phyloP scores from a whole-genome alignment of 2,797 vertebrate species.

The Hoplostethus atlanticus region DNA sequence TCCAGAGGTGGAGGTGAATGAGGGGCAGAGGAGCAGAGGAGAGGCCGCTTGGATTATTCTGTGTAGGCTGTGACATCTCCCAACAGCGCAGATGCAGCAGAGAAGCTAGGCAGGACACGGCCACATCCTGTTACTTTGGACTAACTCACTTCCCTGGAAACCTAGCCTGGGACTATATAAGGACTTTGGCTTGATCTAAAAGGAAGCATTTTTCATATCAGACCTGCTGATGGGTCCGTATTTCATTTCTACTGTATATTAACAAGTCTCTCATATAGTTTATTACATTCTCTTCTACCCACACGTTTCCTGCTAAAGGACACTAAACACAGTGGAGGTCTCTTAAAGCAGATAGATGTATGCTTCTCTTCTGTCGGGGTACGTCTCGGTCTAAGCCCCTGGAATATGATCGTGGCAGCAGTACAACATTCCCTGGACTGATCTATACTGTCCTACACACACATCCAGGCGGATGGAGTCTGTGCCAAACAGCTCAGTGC shows the following conservation, averaged over 20 bases:
- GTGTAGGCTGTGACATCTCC: constrained; percentile 69
- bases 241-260: constrained; percentile 27
- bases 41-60: constrained; percentile 69
- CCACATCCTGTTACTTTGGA: constrained; percentile 52
- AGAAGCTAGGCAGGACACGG: constrained; percentile 52
- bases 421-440: constrained; percentile 69
- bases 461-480: constrained; percentile 62
- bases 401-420: constrained; percentile 51
- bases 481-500: constrained; percentile 66
- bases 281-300: constrained; percentile 22
- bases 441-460: constrained; percentile 63
- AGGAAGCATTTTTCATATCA: constrained; percentile 6
- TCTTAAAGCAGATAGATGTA: constrained; percentile 34
- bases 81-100: constrained; percentile 68
- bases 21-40: constrained; percentile 30
- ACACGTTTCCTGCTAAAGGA: constrained; percentile 20
- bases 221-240: constrained; percentile 14
- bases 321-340: constrained; percentile 26
- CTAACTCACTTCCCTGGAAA: constrained; percentile 42
- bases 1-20: constrained; percentile 51
- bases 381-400: constrained; percentile 47
- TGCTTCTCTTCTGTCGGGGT: constrained; percentile 31
- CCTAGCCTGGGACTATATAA: background rate
- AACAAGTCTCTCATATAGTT: constrained; percentile 28
- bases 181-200: constrained; percentile 21